These are phyloP conservation scores for Harlomillsia oculata DNA, from an alignment of 1,140 invertebrate species.

Conservation along the genomic window DNA sequence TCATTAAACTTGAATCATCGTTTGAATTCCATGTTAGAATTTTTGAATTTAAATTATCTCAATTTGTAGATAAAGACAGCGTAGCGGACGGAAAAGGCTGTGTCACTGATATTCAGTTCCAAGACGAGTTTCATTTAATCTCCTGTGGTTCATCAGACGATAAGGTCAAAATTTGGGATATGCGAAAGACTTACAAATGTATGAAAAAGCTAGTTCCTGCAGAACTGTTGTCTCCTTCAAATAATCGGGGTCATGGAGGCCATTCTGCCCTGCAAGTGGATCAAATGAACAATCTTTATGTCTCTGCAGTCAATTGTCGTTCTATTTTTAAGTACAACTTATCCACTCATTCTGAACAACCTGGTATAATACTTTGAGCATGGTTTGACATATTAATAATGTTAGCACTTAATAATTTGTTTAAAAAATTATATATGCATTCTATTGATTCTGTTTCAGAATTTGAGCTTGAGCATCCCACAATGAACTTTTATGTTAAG, in stretches of 20 bases:
- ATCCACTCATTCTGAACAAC: background rate
- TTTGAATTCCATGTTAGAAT: background rate
- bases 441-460: background rate
- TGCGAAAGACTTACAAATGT: background rate
- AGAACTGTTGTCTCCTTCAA: background rate
- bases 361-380: background rate
- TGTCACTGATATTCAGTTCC: conserved; percentile 6
- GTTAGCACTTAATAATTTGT: background rate
- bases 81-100: background rate
- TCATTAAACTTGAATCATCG: background rate
- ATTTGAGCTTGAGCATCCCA: background rate
- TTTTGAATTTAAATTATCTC: background rate
- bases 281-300: conserved; percentile 6
- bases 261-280: conserved; percentile 1
- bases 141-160: conserved; percentile 4
- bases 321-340: conserved; percentile 12
- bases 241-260: background rate
- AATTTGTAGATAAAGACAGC: background rate
- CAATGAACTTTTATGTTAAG: background rate
- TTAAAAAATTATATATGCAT: background rate
- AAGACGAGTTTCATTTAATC: conserved; percentile 3
- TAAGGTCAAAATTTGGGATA: conserved; percentile 6
- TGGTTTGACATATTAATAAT: background rate
- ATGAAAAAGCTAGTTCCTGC: conserved; percentile 1
- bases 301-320: background rate